These are phyloP conservation scores for Cyprinodon tularosa DNA, from an alignment of 2,113 vertebrate species.

Conservation along the genomic window DNA sequence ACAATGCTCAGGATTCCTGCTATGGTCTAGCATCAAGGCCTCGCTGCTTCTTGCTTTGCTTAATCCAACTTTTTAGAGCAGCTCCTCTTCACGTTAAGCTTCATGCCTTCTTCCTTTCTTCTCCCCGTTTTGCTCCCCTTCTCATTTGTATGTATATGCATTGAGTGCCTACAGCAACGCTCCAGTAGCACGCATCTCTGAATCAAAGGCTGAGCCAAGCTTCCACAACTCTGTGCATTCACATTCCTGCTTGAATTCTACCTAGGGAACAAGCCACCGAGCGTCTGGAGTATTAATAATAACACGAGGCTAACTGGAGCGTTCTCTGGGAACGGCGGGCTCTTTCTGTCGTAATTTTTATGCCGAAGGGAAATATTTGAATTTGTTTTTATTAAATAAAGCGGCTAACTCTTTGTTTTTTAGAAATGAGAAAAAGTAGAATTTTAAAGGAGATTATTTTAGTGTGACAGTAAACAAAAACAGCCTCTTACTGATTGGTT, in stretches of 20 bases:
- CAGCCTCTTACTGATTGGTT: too few relatives aligned
- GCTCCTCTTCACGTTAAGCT: constrained; percentile 68
- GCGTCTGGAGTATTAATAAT: constrained; percentile 10
- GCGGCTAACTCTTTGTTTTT: too few relatives aligned
- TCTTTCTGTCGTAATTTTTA: constrained; percentile 34
- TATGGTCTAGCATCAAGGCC: constrained; percentile 39
- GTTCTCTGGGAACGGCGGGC: constrained; percentile 14
- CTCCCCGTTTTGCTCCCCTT: constrained; percentile 40
- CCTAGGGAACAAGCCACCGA: constrained; percentile 36
- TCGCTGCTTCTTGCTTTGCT: constrained; percentile 61
- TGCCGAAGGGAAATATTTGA: constrained; percentile 21
- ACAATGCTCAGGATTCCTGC: constrained; percentile 36
- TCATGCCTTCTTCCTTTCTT: constrained; percentile 59
- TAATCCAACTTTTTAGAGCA: constrained; percentile 72
- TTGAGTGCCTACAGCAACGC: constrained; percentile 69
- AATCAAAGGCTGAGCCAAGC: constrained; percentile 57
- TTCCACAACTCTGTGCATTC: constrained; percentile 50
- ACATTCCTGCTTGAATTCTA: constrained; percentile 41
- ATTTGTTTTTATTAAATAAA: not conserved
- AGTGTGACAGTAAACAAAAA: too few relatives aligned
- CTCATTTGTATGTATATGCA: constrained; percentile 75
- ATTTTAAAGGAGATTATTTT: too few relatives aligned
- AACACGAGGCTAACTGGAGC: constrained; percentile 22
- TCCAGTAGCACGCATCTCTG: constrained; percentile 56
- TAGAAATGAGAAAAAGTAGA: too few relatives aligned